These are phyloP conservation scores for Chironomus striatipennis DNA, from an alignment of 1,140 invertebrate genomes.

Conservation along the genomic window DNA sequence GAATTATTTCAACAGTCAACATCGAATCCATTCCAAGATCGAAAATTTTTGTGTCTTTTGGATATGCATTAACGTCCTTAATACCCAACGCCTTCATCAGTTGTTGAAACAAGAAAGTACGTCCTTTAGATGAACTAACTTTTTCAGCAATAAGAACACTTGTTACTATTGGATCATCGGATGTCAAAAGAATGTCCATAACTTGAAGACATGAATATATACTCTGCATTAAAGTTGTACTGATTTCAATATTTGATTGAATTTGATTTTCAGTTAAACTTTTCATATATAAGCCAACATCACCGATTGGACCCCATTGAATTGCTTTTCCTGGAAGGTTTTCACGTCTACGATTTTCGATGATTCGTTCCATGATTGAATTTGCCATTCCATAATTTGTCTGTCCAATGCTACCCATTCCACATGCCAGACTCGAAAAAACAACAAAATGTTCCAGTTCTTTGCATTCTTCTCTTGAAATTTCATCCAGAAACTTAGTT, in stretches of 20 bases:
- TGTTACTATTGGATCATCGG: constrained; percentile 54
- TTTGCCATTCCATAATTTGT: constrained; percentile 54
- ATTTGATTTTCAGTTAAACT: constrained; percentile 26
- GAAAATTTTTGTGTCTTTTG: background rate
- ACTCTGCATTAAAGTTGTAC: constrained; percentile 69
- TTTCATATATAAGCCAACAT: constrained; percentile 62
- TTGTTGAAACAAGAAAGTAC: constrained; percentile 24
- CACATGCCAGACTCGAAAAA: constrained; percentile 69
- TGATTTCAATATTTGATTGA: constrained; percentile 41
- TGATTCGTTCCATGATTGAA: constrained; percentile 51
- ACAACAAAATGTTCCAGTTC: constrained; percentile 48
- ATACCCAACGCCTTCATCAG: background rate
- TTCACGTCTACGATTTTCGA: constrained; percentile 42
- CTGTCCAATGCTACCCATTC: constrained; percentile 57
- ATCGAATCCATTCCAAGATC: background rate
- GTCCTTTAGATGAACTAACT: constrained; percentile 35
- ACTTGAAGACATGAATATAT: constrained; percentile 61
- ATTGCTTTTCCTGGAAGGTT: constrained; percentile 48
- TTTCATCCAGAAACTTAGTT: constrained; percentile 42
- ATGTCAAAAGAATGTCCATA: constrained; percentile 55
- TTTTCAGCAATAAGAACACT: constrained; percentile 65
- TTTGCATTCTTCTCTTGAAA: constrained; percentile 43
- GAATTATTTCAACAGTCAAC: background rate
- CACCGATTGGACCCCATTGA: constrained; percentile 51
- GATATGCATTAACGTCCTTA: background rate